Base-by-base conservation (phyloP, 2,797 vertebrate genomes). In the Cossypha polioptera region DNA sequence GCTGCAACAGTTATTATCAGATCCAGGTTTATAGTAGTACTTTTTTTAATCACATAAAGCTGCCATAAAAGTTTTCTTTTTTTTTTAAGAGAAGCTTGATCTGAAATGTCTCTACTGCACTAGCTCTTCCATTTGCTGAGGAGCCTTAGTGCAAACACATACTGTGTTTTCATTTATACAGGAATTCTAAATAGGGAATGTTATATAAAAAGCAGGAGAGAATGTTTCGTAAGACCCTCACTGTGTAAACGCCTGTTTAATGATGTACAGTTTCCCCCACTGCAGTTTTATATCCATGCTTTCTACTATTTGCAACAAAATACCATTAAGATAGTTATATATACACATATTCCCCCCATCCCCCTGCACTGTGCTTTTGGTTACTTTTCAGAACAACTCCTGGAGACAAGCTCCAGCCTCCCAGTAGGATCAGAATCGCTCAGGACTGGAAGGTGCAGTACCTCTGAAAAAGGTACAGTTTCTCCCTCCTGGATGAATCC, bases 111-210 rank as follows among this genome's bases (percentile, higher is more conserved):
- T 97, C 93, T 86, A 90, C 93, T 86, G 92, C 95, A 97, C 92
- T 61, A 93, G 79, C 94, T 91, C 88, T 74, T 95, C 55, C 86
- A 59, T 45, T 86, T 94, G 92, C 84, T 91, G 83, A 94, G 88
- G 90, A 97, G 91, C 76, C 87, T 80, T 36, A 95, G 92, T 96
- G 95, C 94, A 97, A 85, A 93, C 89, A 85, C 93, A 73, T 82
- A 80, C 94, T 94, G 93, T 3, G 19, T 66, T 77, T 85, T 88
- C 73, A 86, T 76, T 95, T 96, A 94, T 90, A 96, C 93, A 97
- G 95, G 94, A 96, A 95, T 97, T 95, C 93, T 96, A 97, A 97
- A 95, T 94, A 94, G 96, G 97, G 96, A 98, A 98, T 97, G 97
- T 97, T 94, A 93, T 84, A 97, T 86, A 96, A 86, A 96, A 94